A percentile compares a stretch with the other conserved stretches of the same genome.
Evolutionary conservation across 2,888 invertebrate genomes (phyloP).

Genomic region (Coecobrya sp.): DNA sequence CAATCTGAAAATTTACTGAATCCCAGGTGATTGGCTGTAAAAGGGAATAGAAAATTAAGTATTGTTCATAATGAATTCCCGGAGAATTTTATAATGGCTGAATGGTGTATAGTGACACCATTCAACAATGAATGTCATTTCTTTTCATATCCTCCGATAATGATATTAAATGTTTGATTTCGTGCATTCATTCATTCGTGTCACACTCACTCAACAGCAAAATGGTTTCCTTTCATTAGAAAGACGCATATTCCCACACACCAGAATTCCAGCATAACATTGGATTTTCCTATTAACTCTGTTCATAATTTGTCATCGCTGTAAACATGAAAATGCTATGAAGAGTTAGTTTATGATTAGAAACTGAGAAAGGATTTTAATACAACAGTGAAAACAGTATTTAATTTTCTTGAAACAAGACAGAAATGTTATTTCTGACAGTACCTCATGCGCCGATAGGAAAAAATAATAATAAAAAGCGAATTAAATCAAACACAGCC

Average conservation of each 20-base stretch:
- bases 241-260: not conserved
- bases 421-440: too few relatives aligned
- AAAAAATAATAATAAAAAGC: too few relatives aligned
- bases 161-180: constrained; percentile 8
- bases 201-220: not conserved
- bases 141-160: not conserved
- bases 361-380: too few relatives aligned
- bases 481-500: too few relatives aligned
- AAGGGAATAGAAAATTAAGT: constrained; percentile 13
- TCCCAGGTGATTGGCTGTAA: constrained; percentile 42
- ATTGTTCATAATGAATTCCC: not conserved
- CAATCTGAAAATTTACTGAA: not conserved
- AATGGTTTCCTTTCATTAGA: not conserved
- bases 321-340: too few relatives aligned
- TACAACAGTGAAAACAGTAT: too few relatives aligned
- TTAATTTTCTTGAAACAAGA: too few relatives aligned
- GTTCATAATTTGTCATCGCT: too few relatives aligned
- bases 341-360: too few relatives aligned
- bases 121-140: not conserved
- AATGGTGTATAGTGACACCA: not conserved
- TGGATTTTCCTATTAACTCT: too few relatives aligned
- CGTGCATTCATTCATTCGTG: constrained; percentile 5
- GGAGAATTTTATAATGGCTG: not conserved
- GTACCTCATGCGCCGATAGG: too few relatives aligned
- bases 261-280: not conserved